Base-by-base conservation (phyloP, 2,113 vertebrate genomes). In the Cyphomyrus plagiostoma region DNA sequence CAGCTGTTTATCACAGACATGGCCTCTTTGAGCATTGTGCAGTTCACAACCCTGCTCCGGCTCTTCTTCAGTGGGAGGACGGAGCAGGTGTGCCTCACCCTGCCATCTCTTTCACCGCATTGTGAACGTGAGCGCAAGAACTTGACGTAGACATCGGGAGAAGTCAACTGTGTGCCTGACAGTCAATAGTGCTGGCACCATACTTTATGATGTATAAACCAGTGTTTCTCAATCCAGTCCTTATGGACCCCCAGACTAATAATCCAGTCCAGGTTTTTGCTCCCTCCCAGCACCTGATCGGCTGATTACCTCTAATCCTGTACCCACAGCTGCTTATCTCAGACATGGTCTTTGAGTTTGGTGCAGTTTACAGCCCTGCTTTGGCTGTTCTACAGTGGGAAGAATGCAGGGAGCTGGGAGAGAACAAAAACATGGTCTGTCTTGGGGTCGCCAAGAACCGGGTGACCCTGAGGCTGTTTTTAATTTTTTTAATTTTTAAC, bases 21-120 rank as follows among this genome's bases (percentile, higher is more conserved):
- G 70, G 93, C 92, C 53, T 93, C 92, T 0, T 91, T 95, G 23
- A 94, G 95, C 26, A 88, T 86, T 5, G 94, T 91, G 74, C 95
- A 95, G 49, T 96, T 97, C 93, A 92, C 56, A 86, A 95, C 95
- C 0, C 94, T 93, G 7, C 94, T 96, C 94, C 96, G 94, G 19
- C 94, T 90, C 80, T 94, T 97, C 89, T 94, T 95, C 89, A 92
- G 90, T 39, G 95, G 92, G 89, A 95, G 91, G 89, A 94, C 92
- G 88, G 91, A 93, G 6, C 90, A 0, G 93, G 96, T 96, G 89
- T 94, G 95, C 91, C 21, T 35, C 17, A 6, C 17, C 39, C 39
- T 48, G 53, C 26, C 26, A 30, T 39, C n/a, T 86, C 46, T 80
- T 66, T 58, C 66, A 21, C 42, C 46, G 11, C 46, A 80, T 11